A percentile compares a stretch with the other conserved stretches of the same genome.
phyloP scores from a whole-genome alignment of 2,113 vertebrate species.

The Grus americana region DNA sequence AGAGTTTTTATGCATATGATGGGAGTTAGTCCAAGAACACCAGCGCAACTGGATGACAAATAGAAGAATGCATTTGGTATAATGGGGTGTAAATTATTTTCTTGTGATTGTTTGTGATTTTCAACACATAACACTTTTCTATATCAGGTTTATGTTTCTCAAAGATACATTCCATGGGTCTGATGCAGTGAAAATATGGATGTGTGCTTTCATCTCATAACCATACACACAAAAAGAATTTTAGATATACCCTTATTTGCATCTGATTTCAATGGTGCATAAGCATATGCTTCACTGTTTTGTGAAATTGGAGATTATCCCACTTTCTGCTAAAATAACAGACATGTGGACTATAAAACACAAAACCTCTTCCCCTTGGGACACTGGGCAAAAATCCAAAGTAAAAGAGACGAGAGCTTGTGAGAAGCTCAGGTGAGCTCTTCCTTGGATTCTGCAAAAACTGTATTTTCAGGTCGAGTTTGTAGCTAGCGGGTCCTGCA shows the following conservation, averaged over 20 bases:
- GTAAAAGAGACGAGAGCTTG: neutral
- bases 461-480: neutral
- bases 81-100: neutral
- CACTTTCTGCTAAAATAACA: neutral
- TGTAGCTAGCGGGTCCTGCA: conserved; percentile 11
- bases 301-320: neutral
- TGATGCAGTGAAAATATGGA: neutral
- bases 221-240: neutral
- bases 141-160: neutral
- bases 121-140: neutral
- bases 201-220: neutral
- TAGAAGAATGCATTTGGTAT: neutral
- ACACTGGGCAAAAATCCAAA: neutral
- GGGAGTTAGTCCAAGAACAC: neutral
- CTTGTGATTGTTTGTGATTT: neutral
- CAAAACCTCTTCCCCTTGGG: neutral
- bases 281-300: neutral
- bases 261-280: neutral
- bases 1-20: neutral
- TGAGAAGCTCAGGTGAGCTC: neutral
- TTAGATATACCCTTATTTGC: neutral
- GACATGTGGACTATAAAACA: neutral
- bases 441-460: neutral
- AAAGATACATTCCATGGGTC: neutral
- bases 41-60: neutral